Base-by-base conservation (phyloP, 2,113 vertebrate genomes). In the Miniopterus natalensis region DNA sequence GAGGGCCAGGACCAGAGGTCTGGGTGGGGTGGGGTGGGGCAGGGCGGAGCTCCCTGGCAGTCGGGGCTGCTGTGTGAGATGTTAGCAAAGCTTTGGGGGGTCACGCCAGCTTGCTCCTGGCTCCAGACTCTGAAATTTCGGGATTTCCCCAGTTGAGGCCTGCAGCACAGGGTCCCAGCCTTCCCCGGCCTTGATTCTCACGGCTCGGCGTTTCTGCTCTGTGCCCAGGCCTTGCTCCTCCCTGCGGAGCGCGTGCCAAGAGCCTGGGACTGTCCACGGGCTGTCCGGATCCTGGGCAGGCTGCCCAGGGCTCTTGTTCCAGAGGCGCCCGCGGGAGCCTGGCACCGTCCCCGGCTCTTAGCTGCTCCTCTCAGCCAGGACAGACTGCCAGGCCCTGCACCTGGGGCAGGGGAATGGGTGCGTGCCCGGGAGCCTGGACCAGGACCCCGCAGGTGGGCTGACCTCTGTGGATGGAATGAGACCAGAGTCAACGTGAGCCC, bases 61-160 rank as follows among this genome's bases (percentile, higher is more conserved):
- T 27, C 20, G 21, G 31, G 31, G 51, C 21, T 61, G 20, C 31
- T 1, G 2, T 29, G 49, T 14, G 0, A 27, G 20, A 0, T 57
- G 45, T 47, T 5, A 0, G 6, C 1, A 0, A 49, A 66, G 51
- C 15, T 42, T 65, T 4, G 40, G 15, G 83, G 63, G 55, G 27
- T n/a, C 45, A 14, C 0, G 0, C 45, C 17, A n/a, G 47, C 75
- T 4, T 45, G 55, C 77, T 47, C 51, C 55, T 20, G 10, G 66
- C 73, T 8, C 36, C 65, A 15, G 0, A 49, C 25, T 73, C 47
- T 66, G 66, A 29, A 36, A 23, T 2, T 23, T 23, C n/a, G 31
- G 31, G 42, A 1, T 65, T 27, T 63, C 31, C 42, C 18, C 18
- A 36, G 18, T 29, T 7, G n/a, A 47, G 36, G 23, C 12, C 23